Percentiles rank a stretch among this genome's conserved stretches.
Conservation (phyloP, 2,888 invertebrate species). For the Tupiocoris notatus region DNA sequence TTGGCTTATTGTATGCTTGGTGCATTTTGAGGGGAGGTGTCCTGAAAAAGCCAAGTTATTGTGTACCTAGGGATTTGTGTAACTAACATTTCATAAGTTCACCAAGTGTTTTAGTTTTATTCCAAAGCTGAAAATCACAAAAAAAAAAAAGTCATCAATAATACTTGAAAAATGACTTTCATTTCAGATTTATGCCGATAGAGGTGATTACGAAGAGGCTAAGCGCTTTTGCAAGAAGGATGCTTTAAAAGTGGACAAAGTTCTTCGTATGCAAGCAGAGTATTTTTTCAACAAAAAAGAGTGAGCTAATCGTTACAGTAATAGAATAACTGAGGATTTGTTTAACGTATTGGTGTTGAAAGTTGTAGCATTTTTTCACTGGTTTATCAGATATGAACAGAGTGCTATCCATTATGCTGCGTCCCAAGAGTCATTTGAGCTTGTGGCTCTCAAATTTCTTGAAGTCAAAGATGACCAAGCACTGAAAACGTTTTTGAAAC, state of each 20-base stretch:
- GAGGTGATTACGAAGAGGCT: slow-evolving; percentile 81
- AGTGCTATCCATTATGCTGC: slow-evolving; percentile 88
- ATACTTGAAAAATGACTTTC: too few relatives aligned
- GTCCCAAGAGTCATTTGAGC: slow-evolving; percentile 90
- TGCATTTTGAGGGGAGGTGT: too few relatives aligned
- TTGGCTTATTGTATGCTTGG: neutral
- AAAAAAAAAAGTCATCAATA: too few relatives aligned
- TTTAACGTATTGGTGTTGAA: neutral
- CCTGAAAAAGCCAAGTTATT: too few relatives aligned
- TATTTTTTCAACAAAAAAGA: slow-evolving; percentile 73
- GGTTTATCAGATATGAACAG: slow-evolving; percentile 63
- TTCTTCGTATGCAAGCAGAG: slow-evolving; percentile 85
- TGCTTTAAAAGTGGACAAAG: slow-evolving; percentile 76
- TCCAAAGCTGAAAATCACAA: too few relatives aligned
- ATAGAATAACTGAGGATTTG: too few relatives aligned
- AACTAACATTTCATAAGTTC: too few relatives aligned
- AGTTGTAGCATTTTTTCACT: neutral
- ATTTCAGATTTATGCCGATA: slow-evolving; percentile 72
- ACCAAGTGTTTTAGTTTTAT: neutral
- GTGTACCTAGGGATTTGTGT: too few relatives aligned
- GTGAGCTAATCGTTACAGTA: slow-evolving; percentile 53
- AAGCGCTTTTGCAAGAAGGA: slow-evolving; percentile 80
- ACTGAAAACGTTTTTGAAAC: slow-evolving; percentile 80
- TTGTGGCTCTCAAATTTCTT: slow-evolving; percentile 87
- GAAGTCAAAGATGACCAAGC: slow-evolving; percentile 73